Conservation (phyloP, 2,797 vertebrate species). For the Agapornis canus region DNA sequence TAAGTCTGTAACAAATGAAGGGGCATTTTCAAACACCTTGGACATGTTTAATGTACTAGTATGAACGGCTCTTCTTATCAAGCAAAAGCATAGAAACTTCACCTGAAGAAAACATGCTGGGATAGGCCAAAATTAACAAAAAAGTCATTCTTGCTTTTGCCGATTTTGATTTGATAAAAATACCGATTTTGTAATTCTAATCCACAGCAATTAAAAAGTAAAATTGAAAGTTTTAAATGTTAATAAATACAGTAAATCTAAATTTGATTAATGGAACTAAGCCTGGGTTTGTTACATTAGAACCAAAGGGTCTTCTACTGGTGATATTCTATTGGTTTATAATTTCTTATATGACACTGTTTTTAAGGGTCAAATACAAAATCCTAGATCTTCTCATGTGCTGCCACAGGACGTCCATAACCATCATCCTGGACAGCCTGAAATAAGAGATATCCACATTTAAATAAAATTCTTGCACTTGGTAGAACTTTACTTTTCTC, state of each 20-base stretch:
- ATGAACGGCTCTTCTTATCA: not conserved
- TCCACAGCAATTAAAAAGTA: not conserved
- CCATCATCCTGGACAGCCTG: not conserved
- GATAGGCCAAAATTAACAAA: not conserved
- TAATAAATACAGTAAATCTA: not conserved
- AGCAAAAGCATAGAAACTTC: not conserved
- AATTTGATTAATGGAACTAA: not conserved
- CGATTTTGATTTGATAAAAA: not conserved
- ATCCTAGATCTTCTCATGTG: not conserved
- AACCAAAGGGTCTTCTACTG: not conserved
- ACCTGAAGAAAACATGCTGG: not conserved
- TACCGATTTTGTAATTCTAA: not conserved
- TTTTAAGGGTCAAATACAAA: not conserved
- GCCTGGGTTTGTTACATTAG: not conserved
- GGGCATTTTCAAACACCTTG: not conserved
- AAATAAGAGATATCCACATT: not conserved
- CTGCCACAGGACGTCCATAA: not conserved
- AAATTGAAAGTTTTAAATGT: not conserved
- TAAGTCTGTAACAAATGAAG: not conserved
- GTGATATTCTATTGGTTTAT: not conserved
- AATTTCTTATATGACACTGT: not conserved
- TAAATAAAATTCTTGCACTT: conserved; percentile 19
- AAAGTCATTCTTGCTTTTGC: not conserved
- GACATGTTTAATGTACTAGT: not conserved
- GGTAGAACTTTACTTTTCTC: conserved; percentile 59